Conservation (phyloP, 2,888 invertebrate species). For the Siphlonurus alternatus region DNA sequence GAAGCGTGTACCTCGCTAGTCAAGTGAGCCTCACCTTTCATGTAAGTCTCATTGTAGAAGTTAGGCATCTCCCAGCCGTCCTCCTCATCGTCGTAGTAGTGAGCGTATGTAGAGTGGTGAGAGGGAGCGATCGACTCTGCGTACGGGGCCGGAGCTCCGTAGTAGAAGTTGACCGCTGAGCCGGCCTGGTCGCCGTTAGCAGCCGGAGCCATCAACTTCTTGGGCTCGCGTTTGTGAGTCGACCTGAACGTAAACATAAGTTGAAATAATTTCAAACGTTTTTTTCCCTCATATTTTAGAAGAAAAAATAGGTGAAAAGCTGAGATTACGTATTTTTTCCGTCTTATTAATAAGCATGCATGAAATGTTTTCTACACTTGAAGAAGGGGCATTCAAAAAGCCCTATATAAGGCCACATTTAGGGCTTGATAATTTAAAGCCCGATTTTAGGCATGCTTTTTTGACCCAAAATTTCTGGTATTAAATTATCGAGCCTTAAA, state of each 20-base stretch:
- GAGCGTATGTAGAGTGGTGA: constrained; percentile 88
- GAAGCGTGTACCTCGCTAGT: too few relatives aligned
- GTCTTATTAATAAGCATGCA: neutral
- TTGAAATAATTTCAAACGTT: neutral
- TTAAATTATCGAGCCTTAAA: too few relatives aligned
- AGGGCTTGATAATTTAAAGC: too few relatives aligned
- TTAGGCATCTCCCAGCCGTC: constrained; percentile 97
- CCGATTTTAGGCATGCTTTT: too few relatives aligned
- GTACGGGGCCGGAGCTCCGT: constrained; percentile 86
- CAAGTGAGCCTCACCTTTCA: constrained; percentile 83
- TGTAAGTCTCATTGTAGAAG: constrained; percentile 90
- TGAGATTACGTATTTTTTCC: too few relatives aligned
- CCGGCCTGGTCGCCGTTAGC: constrained; percentile 49
- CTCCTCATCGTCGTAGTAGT: constrained; percentile 90
- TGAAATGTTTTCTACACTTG: too few relatives aligned
- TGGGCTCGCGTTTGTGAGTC: constrained; percentile 75
- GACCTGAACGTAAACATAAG: constrained; percentile 34
- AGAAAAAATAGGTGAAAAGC: too few relatives aligned
- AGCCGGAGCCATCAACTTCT: constrained; percentile 77
- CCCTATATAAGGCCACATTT: too few relatives aligned
- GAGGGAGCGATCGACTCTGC: constrained; percentile 91
- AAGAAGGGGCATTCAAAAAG: too few relatives aligned
- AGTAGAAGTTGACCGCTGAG: constrained; percentile 91
- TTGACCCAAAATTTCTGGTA: too few relatives aligned
- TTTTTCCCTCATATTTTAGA: too few relatives aligned